Evolutionary conservation across 1,140 invertebrate genomes (phyloP), one percentile per base, ranked within the genome.

Genomic region (Chrysomallon squamiferum): DNA sequence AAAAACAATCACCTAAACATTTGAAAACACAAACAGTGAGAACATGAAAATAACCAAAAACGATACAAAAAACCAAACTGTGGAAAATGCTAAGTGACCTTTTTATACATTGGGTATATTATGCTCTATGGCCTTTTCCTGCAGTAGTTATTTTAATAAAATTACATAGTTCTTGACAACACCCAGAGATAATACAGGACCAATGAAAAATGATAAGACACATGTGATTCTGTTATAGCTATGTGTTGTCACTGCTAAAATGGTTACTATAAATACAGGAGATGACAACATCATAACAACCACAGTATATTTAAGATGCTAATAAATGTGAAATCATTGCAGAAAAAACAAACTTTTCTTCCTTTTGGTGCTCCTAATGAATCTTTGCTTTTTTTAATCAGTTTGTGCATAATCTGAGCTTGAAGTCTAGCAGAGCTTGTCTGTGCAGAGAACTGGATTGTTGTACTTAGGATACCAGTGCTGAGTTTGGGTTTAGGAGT

Each of bases 361-460:
- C 82, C 82, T 56, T 80, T 78, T 27, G 83, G 83, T 38, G 81
- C 84, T 43, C 81, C 83, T 13, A 84, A 57, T 27, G 74, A 73
- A 35, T 84, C 78, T 35, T 76, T 78, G 35, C 81, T 73, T 59
- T 84, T 85, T 63, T 84, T 84, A 65, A 84, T 80, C 2, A 86
- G 88, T 25, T 87, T 82, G 66, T 77, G 72, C 43, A 78, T 79
- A 43, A 85, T 80, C 57, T 81, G 76, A 27, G 75, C 71, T 67
- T 83, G 77, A 1, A 83, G 71, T 29, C 82, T 66, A 7, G 77
- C 71, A 18, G 82, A 70, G 15, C 71, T 78, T 2, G 82, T 84
- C 75, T 85, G 83, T 20, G 83, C 82, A 57, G 77, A 81, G 68
- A 77, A 83, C 68, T 83, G 82, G 20, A 83, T 75, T 66, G 75